Evolutionary conservation across 2,113 vertebrate species (phyloP).

Genomic region (western clawed frog (Xenopus tropicalis)): DNA sequence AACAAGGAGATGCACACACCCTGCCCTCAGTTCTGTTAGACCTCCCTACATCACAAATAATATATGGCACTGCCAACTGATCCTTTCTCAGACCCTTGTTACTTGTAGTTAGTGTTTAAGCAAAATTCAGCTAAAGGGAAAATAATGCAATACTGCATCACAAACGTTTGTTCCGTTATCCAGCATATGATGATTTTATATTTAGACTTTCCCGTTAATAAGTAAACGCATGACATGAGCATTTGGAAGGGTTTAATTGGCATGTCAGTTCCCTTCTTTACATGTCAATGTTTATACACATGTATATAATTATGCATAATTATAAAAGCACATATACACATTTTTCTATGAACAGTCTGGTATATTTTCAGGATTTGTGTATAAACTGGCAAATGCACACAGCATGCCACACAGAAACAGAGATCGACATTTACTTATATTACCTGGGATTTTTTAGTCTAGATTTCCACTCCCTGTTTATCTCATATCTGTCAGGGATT

Average conservation of each 20-base stretch:
- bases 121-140: neutral
- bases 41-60: no score
- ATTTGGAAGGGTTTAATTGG: constrained; percentile 20
- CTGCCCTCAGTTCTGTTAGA: no score
- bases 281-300: constrained; percentile 13
- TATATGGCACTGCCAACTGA: no score
- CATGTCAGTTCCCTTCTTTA: constrained; percentile 6
- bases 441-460: no score
- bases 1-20: no score
- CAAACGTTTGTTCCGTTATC: neutral
- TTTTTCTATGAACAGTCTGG: constrained; percentile 7
- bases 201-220: constrained; percentile 7
- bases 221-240: constrained; percentile 3
- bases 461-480: no score
- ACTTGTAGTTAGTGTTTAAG: neutral
- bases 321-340: neutral
- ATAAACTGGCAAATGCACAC: neutral
- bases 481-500: no score
- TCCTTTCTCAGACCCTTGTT: neutral
- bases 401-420: neutral
- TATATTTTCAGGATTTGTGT: neutral
- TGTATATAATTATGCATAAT: constrained; percentile 19
- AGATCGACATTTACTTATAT: no score
- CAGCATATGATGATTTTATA: constrained; percentile 17
- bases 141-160: neutral